Evolutionary conservation across 2,888 invertebrate species (phyloP), one percentile per base, ranked within the genome.

Genomic region (Globia sparganii): DNA sequence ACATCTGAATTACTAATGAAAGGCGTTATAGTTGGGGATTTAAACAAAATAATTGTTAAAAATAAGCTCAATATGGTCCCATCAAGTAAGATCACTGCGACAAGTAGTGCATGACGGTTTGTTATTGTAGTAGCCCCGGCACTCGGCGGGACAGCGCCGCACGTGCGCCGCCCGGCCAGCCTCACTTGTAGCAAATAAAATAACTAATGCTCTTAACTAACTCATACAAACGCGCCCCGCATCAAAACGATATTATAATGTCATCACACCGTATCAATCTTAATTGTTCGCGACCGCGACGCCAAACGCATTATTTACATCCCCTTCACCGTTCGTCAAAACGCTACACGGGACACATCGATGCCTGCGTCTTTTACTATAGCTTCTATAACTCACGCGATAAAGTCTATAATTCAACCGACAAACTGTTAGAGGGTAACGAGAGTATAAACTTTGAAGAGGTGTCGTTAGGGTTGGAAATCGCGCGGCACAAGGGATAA

Each of bases 251-350:
- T 91, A 94, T 94, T 93, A 94, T 94, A 93, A 93, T 91, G 92
- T 94, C 94, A 94, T 94, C 94, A 92, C 93, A 91, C 92, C 94
- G 94, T 91, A 92, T 94, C 94, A 92, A 93, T 92, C 91, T 91
- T 93, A 94, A 94, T 94, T 91, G 94, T 87, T 87, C 90, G 92
- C 91, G 91, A 92, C 92, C 93, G 93, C 93, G 84, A 86, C 84
- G 81, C 82, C 83, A 79, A 69, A 85, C 87, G 88, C 89, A 88
- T 88, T 89, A 86, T 83, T 80, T 69, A 79, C 79, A 77, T 81
- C 90, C 90, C 92, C 88, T 78, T 75, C 74, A 62, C 62, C 46
- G 62, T 67, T 68, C 71, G 58, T 75, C 43, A 40, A 71, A 67
- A 53, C 43, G 71, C 67, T 68, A 77, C 62, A 56, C 40, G 34